phyloP scores from a whole-genome alignment of 2,888 invertebrate species.

The Tetragonula carbonaria region DNA sequence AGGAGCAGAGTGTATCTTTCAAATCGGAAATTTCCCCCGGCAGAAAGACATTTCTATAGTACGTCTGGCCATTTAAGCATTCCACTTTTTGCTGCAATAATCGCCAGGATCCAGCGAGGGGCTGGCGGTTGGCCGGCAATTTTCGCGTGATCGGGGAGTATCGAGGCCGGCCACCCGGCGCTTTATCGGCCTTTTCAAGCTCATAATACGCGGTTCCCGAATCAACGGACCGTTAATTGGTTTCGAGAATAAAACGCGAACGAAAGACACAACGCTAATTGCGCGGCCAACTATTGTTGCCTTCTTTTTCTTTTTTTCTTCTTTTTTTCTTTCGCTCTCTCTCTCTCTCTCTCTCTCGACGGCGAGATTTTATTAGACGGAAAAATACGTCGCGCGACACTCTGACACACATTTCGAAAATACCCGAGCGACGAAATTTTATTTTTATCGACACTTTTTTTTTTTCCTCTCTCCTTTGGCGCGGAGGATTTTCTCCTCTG shows the following conservation, averaged over 20 bases:
- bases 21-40: no score
- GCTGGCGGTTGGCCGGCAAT: not conserved
- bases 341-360: no score
- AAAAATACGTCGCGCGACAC: conserved; percentile 2
- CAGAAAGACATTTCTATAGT: not conserved
- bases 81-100: conserved; percentile 23
- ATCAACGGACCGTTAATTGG: conserved; percentile 52
- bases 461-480: not conserved
- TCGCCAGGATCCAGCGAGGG: not conserved
- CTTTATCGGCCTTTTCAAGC: conserved; percentile 36
- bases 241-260: conserved; percentile 42
- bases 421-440: not conserved
- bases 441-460: not conserved
- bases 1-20: no score
- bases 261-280: conserved; percentile 32
- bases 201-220: conserved; percentile 46
- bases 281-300: conserved; percentile 31
- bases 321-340: no score
- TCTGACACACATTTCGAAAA: not conserved
- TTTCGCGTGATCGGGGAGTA: conserved; percentile 39
- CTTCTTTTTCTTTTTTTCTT: not conserved
- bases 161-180: conserved; percentile 16
- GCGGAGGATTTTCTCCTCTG: not conserved
- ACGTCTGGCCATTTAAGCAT: not conserved
- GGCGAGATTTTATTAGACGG: not conserved